phyloP scores from a whole-genome alignment of 30 jellyfish, hydroid and myxozoan genomes.

The Aurelia sp. region DNA sequence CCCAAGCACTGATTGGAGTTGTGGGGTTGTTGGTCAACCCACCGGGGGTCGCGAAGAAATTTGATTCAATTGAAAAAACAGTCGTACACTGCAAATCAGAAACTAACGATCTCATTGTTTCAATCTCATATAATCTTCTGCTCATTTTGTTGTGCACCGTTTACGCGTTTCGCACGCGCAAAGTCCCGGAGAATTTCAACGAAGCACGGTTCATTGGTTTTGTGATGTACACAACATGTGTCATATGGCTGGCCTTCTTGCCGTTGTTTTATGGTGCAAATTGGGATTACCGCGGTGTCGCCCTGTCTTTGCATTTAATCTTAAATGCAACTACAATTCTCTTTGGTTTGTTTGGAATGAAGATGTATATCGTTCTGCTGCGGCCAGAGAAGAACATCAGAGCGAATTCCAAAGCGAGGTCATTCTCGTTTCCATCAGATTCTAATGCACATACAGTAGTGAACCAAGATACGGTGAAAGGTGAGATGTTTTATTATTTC shows the following conservation, averaged over 20 bases:
- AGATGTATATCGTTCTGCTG: slow-evolving; percentile 79
- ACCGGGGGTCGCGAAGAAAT: slow-evolving; percentile 30
- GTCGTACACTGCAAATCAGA: slow-evolving; percentile 73
- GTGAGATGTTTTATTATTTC: background rate
- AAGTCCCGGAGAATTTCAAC: slow-evolving; percentile 95
- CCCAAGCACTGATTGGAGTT: slow-evolving; percentile 79
- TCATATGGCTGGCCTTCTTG: slow-evolving; percentile 85
- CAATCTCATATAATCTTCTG: slow-evolving; percentile 79
- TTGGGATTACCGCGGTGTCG: slow-evolving; percentile 71
- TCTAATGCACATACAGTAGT: slow-evolving; percentile 5
- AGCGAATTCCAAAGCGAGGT: slow-evolving; percentile 85
- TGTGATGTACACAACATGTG: slow-evolving; percentile 93
- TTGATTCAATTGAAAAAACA: slow-evolving; percentile 19
- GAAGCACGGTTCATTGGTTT: slow-evolving; percentile 94
- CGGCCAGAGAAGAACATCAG: slow-evolving; percentile 89
- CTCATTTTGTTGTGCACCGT: slow-evolving; percentile 72
- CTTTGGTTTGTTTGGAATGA: slow-evolving; percentile 87
- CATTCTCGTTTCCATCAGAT: slow-evolving; percentile 61
- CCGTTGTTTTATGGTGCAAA: slow-evolving; percentile 87
- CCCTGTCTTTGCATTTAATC: slow-evolving; percentile 69
- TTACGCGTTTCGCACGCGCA: slow-evolving; percentile 93
- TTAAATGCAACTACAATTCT: slow-evolving; percentile 83
- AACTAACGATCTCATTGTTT: slow-evolving; percentile 69
- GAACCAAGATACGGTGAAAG: slow-evolving; percentile 8
- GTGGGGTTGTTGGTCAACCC: slow-evolving; percentile 74